Evolutionary conservation across 2,888 invertebrate genomes (phyloP), one percentile per base, ranked within the genome.

Genomic region (Acleris sparsana): DNA sequence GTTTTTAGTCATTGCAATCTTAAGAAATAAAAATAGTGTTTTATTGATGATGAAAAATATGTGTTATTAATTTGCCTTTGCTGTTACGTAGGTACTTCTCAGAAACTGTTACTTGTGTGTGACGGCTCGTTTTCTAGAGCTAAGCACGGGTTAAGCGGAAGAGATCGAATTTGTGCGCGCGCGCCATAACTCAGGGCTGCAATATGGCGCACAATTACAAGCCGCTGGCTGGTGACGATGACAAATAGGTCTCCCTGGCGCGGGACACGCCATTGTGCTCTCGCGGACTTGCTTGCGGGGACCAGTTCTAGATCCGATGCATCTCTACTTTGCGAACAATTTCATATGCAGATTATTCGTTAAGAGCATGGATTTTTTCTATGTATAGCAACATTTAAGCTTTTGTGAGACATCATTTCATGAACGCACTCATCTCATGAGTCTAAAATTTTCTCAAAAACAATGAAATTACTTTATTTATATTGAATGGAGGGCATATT

Each of bases 191-290:
- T 92, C 88, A 90, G 80, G 76, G 83, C 83, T 87, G 89, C 90
- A 89, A 88, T 89, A 89, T 87, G 82, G 87, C 85, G 79, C 80
- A 89, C 89, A 91, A 92, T 91, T 91, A 91, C 90, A 86, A 88
- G 87, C 82, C 84, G 74, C 83, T 78, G 79, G 73, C 78, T 76
- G 85, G 84, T 89, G 91, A 92, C 88, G 92, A 92, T 90, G 90
- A 92, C 87, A 89, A 88, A 92, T 90, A 79, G 77, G 80, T 80
- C 86, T 88, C 85, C 86, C 85, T 87, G 79, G 83, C 84, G 77
- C 82, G 80, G 77, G 84, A 86, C 86, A 85, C 79, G 77, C 78
- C 75, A 79, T 80, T 84, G 77, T 78, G 75, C 73, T 70, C 73
- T 67, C 70, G 60, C 69, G 69, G 70, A 74, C 75, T 75, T 78